These are phyloP conservation scores for Anoplolepis gracilipes DNA, from an alignment of 1,140 invertebrate species.

Conservation along the genomic window DNA sequence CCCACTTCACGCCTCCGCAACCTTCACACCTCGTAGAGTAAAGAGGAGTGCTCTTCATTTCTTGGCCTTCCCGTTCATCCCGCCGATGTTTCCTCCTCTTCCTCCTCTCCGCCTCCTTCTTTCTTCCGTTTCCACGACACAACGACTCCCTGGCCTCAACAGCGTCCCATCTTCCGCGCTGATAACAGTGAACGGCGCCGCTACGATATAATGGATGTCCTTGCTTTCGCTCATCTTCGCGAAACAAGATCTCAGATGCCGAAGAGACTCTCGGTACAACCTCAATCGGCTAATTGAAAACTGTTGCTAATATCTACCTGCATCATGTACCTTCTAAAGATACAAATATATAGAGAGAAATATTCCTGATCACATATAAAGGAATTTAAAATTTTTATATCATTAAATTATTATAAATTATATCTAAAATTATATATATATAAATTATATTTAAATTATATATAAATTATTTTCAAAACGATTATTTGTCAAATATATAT, in stretches of 20 bases:
- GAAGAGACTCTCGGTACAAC: conserved; percentile 37
- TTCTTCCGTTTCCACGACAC: conserved; percentile 39
- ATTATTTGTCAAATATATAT: neutral
- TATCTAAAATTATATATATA: too few species aligned
- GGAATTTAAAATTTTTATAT: neutral
- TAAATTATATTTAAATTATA: too few species aligned
- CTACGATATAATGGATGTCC: conserved; percentile 59
- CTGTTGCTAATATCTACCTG: neutral
- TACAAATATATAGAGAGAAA: neutral
- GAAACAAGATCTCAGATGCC: conserved; percentile 18
- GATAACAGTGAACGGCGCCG: conserved; percentile 51
- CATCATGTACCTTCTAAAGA: neutral
- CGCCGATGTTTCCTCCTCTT: conserved; percentile 24
- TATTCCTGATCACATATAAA: neutral
- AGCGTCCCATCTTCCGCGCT: conserved; percentile 35
- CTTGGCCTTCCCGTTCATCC: conserved; percentile 63
- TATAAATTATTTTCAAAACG: neutral
- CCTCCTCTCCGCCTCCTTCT: conserved; percentile 13
- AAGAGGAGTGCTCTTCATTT: conserved; percentile 79
- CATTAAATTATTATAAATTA: too few species aligned
- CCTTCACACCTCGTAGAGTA: conserved; percentile 75
- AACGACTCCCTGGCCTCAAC: conserved; percentile 61
- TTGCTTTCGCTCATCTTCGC: conserved; percentile 33
- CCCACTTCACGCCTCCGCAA: conserved; percentile 76
- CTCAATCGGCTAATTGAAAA: conserved; percentile 49